Conservation (phyloP, 2,888 invertebrate genomes). For the Trichogramma dendrolimi region DNA sequence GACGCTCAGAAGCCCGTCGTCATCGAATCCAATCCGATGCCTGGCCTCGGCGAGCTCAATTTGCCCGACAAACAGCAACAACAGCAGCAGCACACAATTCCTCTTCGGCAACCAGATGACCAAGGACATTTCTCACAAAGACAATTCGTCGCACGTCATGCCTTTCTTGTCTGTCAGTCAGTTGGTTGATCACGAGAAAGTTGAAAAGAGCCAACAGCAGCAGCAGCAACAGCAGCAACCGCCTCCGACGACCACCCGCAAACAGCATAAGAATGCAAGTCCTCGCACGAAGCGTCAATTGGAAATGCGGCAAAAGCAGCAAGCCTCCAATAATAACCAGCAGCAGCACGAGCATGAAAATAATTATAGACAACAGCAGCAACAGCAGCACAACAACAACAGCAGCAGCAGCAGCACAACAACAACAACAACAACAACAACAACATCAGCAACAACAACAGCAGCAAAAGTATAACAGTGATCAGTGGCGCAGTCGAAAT, state of each 20-base stretch:
- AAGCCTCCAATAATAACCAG: constrained; percentile 32
- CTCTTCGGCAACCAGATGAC: constrained; percentile 38
- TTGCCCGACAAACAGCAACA: constrained; percentile 43
- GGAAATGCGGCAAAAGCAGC: constrained; percentile 43
- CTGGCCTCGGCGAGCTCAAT: constrained; percentile 60
- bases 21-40: constrained; percentile 55
- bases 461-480: constrained; percentile 45
- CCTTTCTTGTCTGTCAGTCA: constrained; percentile 63
- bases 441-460: constrained; percentile 37
- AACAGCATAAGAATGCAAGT: constrained; percentile 46
- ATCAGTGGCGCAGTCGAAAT: constrained; percentile 47
- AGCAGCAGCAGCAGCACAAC: constrained; percentile 41
- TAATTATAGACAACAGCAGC: constrained; percentile 34
- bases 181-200: constrained; percentile 58
- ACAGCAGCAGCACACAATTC: constrained; percentile 35
- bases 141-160: constrained; percentile 48
- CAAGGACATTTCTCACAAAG: constrained; percentile 40
- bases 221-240: constrained; percentile 30
- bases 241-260: constrained; percentile 35
- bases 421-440: constrained; percentile 43
- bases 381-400: constrained; percentile 38
- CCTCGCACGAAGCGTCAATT: constrained; percentile 47
- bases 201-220: constrained; percentile 42
- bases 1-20: constrained; percentile 43
- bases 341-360: constrained; percentile 28